These are phyloP conservation scores for Plutomurus gul DNA, from an alignment of 1,140 invertebrate species.

Conservation along the genomic window DNA sequence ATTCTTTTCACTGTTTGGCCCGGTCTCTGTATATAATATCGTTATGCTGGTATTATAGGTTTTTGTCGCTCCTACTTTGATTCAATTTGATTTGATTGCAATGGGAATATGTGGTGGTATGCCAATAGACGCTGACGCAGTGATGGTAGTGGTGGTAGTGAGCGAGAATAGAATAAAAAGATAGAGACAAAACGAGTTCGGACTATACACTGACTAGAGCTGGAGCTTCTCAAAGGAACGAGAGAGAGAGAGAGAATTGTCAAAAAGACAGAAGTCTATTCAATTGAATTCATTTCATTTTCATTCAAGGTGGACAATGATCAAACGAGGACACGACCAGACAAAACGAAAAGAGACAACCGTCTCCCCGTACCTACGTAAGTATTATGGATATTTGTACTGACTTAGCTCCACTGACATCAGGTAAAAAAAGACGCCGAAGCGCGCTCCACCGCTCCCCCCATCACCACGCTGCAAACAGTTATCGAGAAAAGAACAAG, in stretches of 20 bases:
- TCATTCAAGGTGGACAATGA: background rate
- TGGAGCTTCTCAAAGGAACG: background rate
- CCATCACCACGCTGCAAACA: too few species aligned
- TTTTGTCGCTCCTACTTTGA: background rate
- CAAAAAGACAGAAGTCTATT: background rate
- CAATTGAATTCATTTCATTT: background rate
- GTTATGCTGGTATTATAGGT: background rate
- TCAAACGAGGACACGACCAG: background rate
- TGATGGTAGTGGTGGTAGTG: background rate
- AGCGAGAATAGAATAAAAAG: background rate
- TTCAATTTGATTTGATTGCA: conserved; percentile 9
- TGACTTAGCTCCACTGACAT: too few species aligned
- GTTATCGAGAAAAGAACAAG: background rate
- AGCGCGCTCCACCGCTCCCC: too few species aligned
- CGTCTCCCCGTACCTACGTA: background rate
- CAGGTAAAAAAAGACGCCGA: too few species aligned
- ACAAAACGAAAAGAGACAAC: background rate
- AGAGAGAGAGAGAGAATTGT: background rate
- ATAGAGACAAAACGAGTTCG: background rate
- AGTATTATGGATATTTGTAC: background rate
- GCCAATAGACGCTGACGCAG: background rate
- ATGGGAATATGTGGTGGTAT: background rate
- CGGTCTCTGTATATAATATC: background rate
- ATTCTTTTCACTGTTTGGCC: background rate
- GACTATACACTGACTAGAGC: too few species aligned